Evolutionary conservation across 2,888 invertebrate species (phyloP).

Genomic region (Troides helena): DNA sequence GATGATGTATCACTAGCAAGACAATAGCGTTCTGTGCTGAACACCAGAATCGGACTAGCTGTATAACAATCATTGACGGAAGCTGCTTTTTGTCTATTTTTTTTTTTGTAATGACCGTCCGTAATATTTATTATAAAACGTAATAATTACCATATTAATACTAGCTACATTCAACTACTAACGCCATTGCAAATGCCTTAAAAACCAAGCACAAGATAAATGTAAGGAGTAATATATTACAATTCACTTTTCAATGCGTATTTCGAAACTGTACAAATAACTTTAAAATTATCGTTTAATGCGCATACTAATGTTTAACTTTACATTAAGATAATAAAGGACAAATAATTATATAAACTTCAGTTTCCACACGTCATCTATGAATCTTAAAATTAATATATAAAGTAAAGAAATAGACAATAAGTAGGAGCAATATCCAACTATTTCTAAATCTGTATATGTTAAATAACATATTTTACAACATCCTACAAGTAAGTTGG

Average conservation of each 20-base stretch:
- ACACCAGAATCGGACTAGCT: slow-evolving; percentile 2
- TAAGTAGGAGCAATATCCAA: neutral
- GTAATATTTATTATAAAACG: neutral
- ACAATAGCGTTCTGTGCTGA: slow-evolving; percentile 26
- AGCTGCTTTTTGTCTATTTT: neutral
- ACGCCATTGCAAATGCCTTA: neutral
- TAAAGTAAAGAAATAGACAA: neutral
- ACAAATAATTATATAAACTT: neutral
- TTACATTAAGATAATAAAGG: slow-evolving; percentile 4
- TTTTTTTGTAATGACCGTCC: neutral
- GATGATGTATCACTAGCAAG: slow-evolving; percentile 32
- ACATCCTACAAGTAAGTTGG: neutral
- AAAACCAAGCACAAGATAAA: neutral
- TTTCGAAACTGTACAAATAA: neutral
- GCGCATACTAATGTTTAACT: neutral
- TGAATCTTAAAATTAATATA: no score
- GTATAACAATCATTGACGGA: neutral
- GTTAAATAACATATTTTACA: neutral
- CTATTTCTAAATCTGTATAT: neutral
- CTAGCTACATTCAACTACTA: neutral
- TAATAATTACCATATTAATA: neutral
- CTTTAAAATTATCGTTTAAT: neutral
- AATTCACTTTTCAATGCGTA: neutral
- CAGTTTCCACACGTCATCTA: no score
- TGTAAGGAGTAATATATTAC: neutral